Base-by-base conservation (phyloP, 1,140 invertebrate species). In the Hyles euphorbiae region DNA sequence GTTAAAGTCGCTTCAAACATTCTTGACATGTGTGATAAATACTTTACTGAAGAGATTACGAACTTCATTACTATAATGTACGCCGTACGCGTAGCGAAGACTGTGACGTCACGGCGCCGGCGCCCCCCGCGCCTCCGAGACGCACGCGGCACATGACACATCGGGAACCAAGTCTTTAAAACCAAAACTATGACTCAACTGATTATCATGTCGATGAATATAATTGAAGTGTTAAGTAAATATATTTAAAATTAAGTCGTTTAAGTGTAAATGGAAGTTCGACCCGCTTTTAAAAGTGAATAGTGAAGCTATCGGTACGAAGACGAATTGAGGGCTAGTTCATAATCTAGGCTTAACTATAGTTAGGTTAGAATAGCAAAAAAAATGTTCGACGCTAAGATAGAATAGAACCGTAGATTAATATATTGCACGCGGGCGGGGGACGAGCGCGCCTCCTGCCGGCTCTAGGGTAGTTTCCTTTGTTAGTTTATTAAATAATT, bases 401-500 rank as follows among this genome's bases (percentile, higher is more conserved):
- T 87, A 80, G 76, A 68, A 67, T 87, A 88, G 82, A 74, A 65
- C 65, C 71, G 66, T 87, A 87, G 83, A 69, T 75, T 83, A 83
- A 76, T 79, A 78, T 78, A 73, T 74, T 70, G 53, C 47, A 48
- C 63, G 65, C 46, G 53, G 48, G 50, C 51, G 68, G 50, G 68
- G 60, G 64, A 68, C 67, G 81, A 56, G 75, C 55, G 71, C 56
- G 65, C 65, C 64, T 58, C 47, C 44, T 34, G 76, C 60, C 72
- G 71, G 70, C 81, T 79, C 77, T 86, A 87, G 83, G 74, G 71
- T 88, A 88, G 82, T 80, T 82, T 87, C 82, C 80, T 87, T 82
- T 81, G 73, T 86, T 88, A 87, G 83, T 88, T 87, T 88, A 84
- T 84, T 88, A 82, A 82, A 86, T 87, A 86, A 87, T 88, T 88